Conservation (phyloP, 2,888 invertebrate genomes). For the Thelaira solivaga region DNA sequence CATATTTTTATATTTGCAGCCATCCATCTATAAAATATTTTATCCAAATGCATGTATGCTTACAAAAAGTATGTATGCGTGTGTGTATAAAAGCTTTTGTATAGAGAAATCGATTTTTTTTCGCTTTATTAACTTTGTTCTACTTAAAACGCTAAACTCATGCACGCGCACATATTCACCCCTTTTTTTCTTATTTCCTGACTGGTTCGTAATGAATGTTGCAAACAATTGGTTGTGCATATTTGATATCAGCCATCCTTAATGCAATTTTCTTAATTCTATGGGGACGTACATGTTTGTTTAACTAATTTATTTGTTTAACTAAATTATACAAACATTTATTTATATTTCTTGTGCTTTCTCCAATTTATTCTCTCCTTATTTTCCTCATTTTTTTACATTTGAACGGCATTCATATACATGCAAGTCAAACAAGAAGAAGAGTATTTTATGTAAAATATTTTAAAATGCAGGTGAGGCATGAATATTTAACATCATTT, state of each 20-base stretch:
- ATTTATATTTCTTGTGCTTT: no score
- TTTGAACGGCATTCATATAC: no score
- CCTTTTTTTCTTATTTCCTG: background rate
- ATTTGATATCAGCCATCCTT: background rate
- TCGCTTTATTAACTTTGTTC: conserved; percentile 15
- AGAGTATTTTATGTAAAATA: no score
- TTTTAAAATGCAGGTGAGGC: no score
- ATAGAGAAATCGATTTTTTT: conserved; percentile 40
- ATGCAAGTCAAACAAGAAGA: no score
- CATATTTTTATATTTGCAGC: background rate
- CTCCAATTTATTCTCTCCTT: no score
- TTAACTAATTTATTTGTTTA: conserved; percentile 35
- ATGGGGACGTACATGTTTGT: conserved; percentile 1
- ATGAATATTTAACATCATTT: no score
- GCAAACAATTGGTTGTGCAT: background rate
- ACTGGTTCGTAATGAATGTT: background rate
- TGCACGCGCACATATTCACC: no score
- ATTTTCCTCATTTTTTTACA: no score
- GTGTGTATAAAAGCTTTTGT: conserved; percentile 14
- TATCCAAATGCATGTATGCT: background rate
- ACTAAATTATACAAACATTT: conserved; percentile 2
- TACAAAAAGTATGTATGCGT: background rate
- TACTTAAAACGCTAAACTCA: background rate
- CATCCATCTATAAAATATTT: background rate
- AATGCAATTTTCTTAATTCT: conserved; percentile 18